Evolutionary conservation across 2,113 vertebrate species (phyloP).

Genomic region (Copsychus sechellarum): DNA sequence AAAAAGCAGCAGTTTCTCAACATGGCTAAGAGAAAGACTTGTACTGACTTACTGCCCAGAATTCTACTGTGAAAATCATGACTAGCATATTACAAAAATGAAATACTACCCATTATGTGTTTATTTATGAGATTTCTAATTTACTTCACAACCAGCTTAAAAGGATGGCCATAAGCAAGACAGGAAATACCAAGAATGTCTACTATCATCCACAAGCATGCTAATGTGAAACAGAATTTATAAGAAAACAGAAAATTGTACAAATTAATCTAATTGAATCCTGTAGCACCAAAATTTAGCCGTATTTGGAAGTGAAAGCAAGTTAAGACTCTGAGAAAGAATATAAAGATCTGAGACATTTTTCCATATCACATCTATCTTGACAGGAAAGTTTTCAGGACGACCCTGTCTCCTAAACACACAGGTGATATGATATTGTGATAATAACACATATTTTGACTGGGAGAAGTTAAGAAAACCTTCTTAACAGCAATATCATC

Average conservation of each 20-base stretch:
- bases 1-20: background rate
- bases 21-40: background rate
- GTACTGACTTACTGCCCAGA: background rate
- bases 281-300: background rate
- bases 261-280: conserved; percentile 13
- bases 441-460: background rate
- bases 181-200: conserved; percentile 38
- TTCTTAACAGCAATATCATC: background rate
- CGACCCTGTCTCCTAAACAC: background rate
- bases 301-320: background rate
- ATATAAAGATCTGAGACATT: background rate
- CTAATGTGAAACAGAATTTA: conserved; percentile 47
- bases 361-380: background rate
- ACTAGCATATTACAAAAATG: background rate
- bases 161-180: conserved; percentile 1
- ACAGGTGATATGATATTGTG: background rate
- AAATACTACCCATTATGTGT: background rate
- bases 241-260: conserved; percentile 10
- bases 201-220: background rate
- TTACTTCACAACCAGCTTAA: background rate
- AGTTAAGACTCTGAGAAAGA: background rate
- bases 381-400: background rate
- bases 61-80: background rate
- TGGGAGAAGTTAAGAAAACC: background rate
- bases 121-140: background rate